Evolutionary conservation across 2,797 vertebrate species (phyloP), one percentile per base, ranked within the genome.

Genomic region (Otolemur crassicaudatus): DNA sequence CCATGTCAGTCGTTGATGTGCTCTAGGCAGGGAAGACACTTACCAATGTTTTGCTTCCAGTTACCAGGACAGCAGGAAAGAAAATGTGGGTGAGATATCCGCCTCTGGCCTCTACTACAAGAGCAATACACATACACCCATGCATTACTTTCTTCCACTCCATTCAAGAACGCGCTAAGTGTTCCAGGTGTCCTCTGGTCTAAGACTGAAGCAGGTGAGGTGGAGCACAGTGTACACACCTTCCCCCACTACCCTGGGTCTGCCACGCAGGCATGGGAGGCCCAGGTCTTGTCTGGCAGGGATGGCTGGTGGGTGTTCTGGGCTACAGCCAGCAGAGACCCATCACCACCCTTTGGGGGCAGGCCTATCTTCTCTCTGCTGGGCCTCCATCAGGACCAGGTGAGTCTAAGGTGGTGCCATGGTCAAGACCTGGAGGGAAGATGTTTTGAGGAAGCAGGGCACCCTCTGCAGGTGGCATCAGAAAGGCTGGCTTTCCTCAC

Each of bases 401-500:
- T 4, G 11, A 43, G 86, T 67, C 67, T 70, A 14, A 77, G 22
- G 53, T 19, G 16, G 31, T 12, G 29, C 40, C 14, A 0, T 20
- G 11, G 3, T 56, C 40, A 40, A 72, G 29, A 37, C 19, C 25
- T 1, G 2, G 20, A 85, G 8, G 72, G 19, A 53, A 87, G 17
- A 29, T 14, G 27, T 14, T 20, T 53, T 0, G 0, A 12, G 49
- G n/a, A 2, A 70, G 23, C 0, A 0, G 23, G 63, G 31, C 11
- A 3, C 56, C 63, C 20, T 70, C 82, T 79, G 31, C 77, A 79
- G 46, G 16, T 46, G 19, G 16, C 13, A 46, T 63, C 6, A 3
- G 43, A 29, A 70, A 61, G 43, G 16, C 31, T 37, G 56, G 19
- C 63, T 79, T 65, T 83, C 13, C 25, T 69, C 37, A 27, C 10